Evolutionary conservation across 2,888 invertebrate genomes (phyloP).

Genomic region (Drosophila macrospina): DNA sequence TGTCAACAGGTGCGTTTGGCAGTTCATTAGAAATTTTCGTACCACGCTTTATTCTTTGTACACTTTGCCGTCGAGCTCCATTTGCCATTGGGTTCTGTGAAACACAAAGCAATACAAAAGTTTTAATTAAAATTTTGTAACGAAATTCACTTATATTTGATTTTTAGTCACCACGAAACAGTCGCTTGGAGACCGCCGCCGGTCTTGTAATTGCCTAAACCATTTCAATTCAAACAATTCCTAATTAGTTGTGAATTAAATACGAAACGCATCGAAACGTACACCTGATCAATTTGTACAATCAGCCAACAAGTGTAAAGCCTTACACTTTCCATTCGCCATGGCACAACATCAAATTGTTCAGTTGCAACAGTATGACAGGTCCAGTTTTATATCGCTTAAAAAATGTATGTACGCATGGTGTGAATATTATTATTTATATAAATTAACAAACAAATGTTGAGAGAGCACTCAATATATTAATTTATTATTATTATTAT

Average conservation of each 20-base stretch:
- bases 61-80: neutral
- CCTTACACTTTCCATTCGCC: neutral
- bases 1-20: conserved; percentile 74
- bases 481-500: too few species aligned
- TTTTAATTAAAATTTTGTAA: conserved; percentile 74
- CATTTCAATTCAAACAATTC: conserved; percentile 57
- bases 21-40: conserved; percentile 66
- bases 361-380: conserved; percentile 6
- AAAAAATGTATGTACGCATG: conserved; percentile 24
- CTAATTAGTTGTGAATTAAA: conserved; percentile 25
- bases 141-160: conserved; percentile 74
- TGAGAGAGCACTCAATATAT: neutral
- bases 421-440: too few species aligned
- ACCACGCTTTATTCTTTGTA: conserved; percentile 1
- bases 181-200: conserved; percentile 64
- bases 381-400: conserved; percentile 21
- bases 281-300: neutral
- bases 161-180: conserved; percentile 70
- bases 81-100: conserved; percentile 7
- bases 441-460: neutral
- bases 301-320: conserved; percentile 9
- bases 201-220: conserved; percentile 30
- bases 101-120: conserved; percentile 48
- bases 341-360: conserved; percentile 17
- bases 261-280: neutral